phyloP scores from a whole-genome alignment of 2,797 vertebrate genomes.

The Simalia tracyae region DNA sequence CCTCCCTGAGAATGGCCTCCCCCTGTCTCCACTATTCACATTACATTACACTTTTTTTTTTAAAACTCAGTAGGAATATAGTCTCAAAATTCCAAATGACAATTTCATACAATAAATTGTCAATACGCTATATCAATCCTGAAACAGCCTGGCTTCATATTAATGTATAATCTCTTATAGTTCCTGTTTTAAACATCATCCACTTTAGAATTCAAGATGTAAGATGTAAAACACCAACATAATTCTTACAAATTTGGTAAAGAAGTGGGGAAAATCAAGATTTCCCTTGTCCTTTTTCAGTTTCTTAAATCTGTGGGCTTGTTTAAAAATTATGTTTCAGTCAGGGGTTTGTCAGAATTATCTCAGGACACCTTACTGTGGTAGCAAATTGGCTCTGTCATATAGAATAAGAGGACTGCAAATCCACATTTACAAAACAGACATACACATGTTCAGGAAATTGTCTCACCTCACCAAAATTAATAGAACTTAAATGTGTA shows the following conservation, averaged over 20 bases:
- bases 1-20: too few species aligned
- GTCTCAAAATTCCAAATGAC: background rate
- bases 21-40: too few species aligned
- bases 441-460: background rate
- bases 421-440: background rate
- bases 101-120: background rate
- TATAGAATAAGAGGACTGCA: background rate
- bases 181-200: background rate
- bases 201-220: background rate
- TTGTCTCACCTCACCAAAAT: background rate
- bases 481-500: background rate
- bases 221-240: background rate
- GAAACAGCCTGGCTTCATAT: background rate
- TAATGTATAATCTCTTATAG: background rate
- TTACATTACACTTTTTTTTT: too few species aligned
- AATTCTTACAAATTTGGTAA: background rate
- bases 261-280: background rate
- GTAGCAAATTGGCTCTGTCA: background rate
- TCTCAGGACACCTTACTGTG: background rate
- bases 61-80: background rate
- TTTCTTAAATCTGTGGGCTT: background rate
- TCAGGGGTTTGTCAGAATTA: background rate
- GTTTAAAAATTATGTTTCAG: background rate
- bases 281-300: background rate
- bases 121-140: background rate